phyloP scores from a whole-genome alignment of 2,113 vertebrate species.

The Aramus guarauna region DNA sequence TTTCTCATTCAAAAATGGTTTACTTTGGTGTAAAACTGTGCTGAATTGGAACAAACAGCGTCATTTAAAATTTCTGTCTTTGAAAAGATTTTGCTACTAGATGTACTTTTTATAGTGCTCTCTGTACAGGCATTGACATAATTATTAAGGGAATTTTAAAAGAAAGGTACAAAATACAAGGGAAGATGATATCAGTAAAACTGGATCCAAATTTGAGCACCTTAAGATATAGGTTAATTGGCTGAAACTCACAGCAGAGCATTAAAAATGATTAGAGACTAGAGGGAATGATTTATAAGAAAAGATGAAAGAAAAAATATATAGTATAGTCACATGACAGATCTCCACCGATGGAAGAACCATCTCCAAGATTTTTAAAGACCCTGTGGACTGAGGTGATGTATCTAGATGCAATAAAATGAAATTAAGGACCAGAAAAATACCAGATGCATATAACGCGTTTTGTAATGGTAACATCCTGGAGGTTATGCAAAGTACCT shows the following conservation, averaged over 20 bases:
- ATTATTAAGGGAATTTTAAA: neutral
- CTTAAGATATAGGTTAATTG: conserved; percentile 1
- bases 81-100: neutral
- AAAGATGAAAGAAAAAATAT: neutral
- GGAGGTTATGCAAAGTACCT: neutral
- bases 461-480: neutral
- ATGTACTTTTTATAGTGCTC: neutral
- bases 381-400: neutral
- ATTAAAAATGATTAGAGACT: neutral
- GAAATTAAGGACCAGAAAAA: neutral
- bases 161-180: neutral
- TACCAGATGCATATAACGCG: neutral
- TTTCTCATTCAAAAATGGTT: conserved; percentile 45
- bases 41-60: neutral
- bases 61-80: neutral
- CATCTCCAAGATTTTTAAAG: neutral
- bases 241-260: neutral
- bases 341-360: neutral
- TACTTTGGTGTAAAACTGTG: conserved; percentile 43
- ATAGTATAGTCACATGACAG: neutral
- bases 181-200: neutral
- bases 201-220: neutral
- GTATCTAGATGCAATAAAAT: neutral
- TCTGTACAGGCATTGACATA: neutral
- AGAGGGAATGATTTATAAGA: neutral